Evolutionary conservation across 2,113 vertebrate genomes (phyloP), one percentile per base, ranked within the genome.

Genomic region (Gopherus flavomarginatus): DNA sequence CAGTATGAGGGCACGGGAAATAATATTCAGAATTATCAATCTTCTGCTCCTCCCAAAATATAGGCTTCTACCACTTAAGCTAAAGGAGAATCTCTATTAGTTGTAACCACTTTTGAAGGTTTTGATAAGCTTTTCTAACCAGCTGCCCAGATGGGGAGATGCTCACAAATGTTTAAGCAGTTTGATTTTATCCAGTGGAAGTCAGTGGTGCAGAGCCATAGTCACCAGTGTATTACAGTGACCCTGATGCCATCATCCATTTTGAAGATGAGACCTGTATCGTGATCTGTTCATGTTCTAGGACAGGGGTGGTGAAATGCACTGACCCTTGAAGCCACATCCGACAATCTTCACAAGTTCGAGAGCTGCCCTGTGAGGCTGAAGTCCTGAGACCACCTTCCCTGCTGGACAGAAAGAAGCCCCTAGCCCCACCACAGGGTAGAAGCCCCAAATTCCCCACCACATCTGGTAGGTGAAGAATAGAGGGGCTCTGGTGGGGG

Each of bases 1-100:
- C 53, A 87, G 49, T 4, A 21, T 0, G 0, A 80, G 16, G 9
- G 24, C 49, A 47, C 5, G 0, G 2, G 24, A 31, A n/a, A 35
- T 5, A 9, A 31, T 22, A 49, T 22, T 50, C 47, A 81, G 29
- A 52, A 19, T 35, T 21, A 31, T 35, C 49, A 6, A 81, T 21
- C 8, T 50, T 31, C 78, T 52, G 31, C 50, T 81, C 49, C 79
- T 81, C 8, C 16, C 21, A 75, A 57, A 31, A 62, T 35, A 12
- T 31, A 62, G 59, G 59, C 59, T 31, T 16, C 59, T 62, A 31
- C 13, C 11, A 62, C 6, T 31, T 31, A 62, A 62, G 29, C 12
- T 62, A 62, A 11, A 35, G 59, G 59, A 19, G 27, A 35, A 38
- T 27, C 52, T 53, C 14, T 62, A 72, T 80, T 56, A 86, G 59